These are phyloP conservation scores for Epinotia ramella DNA, from an alignment of 2,888 invertebrate genomes.

Conservation along the genomic window DNA sequence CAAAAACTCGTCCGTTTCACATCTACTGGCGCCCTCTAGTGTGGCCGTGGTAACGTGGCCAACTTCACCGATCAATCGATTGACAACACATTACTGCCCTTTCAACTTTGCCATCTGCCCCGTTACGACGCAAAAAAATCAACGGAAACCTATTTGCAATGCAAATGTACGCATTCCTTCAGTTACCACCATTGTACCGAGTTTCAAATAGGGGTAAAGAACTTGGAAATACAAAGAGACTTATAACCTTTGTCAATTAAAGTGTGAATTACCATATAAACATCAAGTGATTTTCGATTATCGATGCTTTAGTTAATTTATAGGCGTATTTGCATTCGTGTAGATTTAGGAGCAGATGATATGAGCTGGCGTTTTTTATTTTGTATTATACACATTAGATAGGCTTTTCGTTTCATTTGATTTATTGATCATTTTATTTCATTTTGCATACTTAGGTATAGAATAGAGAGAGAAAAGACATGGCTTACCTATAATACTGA, in stretches of 20 bases:
- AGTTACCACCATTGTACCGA: conserved; percentile 6
- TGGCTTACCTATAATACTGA: too few relatives aligned
- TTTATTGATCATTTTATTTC: conserved; percentile 16
- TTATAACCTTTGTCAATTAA: conserved; percentile 54
- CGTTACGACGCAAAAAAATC: conserved; percentile 68
- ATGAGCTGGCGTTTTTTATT: conserved; percentile 25
- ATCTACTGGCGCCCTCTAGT: conserved; percentile 34
- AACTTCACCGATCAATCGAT: conserved; percentile 56
- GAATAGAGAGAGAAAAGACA: too few relatives aligned
- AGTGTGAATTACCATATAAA: conserved; percentile 77
- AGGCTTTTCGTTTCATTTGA: conserved; percentile 16
- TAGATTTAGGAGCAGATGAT: conserved; percentile 48
- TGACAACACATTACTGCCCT: conserved; percentile 33
- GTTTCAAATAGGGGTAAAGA: not conserved
- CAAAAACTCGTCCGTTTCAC: not conserved
- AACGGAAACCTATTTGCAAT: conserved; percentile 74
- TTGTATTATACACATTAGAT: conserved; percentile 16
- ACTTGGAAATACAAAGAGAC: not conserved
- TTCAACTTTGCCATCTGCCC: conserved; percentile 62
- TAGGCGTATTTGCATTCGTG: conserved; percentile 58
- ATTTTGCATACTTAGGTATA: not conserved
- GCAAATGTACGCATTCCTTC: conserved; percentile 77
- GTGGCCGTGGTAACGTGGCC: conserved; percentile 42
- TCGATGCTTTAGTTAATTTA: conserved; percentile 69
- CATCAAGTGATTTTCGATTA: conserved; percentile 79